These are phyloP conservation scores for Trichomalopsis sarcophagae DNA, from an alignment of 1,140 invertebrate genomes.

Conservation along the genomic window DNA sequence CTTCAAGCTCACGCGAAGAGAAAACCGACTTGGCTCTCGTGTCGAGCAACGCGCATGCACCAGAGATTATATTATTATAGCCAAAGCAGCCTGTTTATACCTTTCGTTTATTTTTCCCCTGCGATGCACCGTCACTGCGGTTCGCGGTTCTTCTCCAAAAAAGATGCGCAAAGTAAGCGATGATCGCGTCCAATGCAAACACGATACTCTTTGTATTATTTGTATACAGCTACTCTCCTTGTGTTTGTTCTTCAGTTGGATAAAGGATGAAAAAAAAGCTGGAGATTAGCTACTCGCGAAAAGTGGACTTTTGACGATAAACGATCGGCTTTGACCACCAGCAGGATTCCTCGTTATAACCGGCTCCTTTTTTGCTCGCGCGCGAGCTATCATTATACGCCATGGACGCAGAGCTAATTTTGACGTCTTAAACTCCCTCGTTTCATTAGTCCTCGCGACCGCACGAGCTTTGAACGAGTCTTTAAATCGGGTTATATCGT, in stretches of 20 bases:
- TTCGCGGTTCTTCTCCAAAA: slow-evolving; percentile 1
- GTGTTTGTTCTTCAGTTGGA: background rate
- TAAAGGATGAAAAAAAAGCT: no score
- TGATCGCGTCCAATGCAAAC: background rate
- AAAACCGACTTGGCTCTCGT: slow-evolving; percentile 2
- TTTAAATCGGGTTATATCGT: background rate
- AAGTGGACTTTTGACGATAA: slow-evolving; percentile 25
- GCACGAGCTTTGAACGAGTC: background rate
- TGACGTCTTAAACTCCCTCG: slow-evolving; percentile 2
- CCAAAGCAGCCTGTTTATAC: slow-evolving; percentile 7
- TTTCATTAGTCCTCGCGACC: slow-evolving; percentile 24
- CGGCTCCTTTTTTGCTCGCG: background rate
- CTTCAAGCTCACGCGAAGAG: background rate
- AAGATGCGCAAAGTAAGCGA: background rate
- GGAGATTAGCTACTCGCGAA: background rate
- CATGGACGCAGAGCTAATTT: background rate
- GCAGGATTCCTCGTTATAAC: background rate
- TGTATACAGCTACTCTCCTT: background rate
- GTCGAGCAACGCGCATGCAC: background rate
- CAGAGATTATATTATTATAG: slow-evolving; percentile 25
- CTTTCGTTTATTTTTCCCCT: background rate
- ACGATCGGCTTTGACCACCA: background rate
- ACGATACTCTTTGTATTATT: no score
- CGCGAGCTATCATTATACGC: background rate
- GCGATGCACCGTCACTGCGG: background rate